phyloP scores from a whole-genome alignment of 2,113 vertebrate species.

The Alligator mississippiensis region DNA sequence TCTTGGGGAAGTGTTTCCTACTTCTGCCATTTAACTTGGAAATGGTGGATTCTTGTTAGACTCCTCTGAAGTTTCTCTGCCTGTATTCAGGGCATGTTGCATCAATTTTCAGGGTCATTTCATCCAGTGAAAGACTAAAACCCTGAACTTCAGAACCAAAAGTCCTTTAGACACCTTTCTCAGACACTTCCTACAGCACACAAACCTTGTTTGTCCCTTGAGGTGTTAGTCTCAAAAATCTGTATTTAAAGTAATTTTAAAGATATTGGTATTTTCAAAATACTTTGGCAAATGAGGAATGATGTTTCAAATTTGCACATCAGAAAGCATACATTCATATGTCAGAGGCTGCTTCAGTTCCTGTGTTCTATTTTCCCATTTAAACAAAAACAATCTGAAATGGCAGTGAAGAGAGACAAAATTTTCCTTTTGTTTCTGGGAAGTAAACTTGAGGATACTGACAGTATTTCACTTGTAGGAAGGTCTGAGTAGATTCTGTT shows the following conservation, averaged over 20 bases:
- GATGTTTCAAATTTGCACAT: not conserved
- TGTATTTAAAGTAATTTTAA: rapidly evolving
- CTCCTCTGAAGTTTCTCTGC: not conserved
- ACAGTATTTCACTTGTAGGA: rapidly evolving
- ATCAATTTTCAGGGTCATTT: rapidly evolving
- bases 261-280: not conserved
- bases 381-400: slow-evolving; percentile 9
- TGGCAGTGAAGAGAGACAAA: not conserved
- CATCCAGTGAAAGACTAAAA: not conserved
- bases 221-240: not conserved
- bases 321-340: not conserved
- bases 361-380: not conserved
- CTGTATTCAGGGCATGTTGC: not conserved
- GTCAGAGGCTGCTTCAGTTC: not conserved
- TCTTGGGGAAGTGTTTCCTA: not conserved
- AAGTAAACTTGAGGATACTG: not conserved
- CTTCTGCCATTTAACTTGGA: too few relatives aligned
- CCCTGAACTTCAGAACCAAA: not conserved
- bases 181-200: rapidly evolving
- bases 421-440: not conserved
- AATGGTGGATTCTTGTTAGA: rapidly evolving
- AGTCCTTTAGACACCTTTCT: rapidly evolving
- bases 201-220: not conserved
- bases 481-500: not conserved
- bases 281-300: not conserved